A percentile compares a stretch with the other conserved stretches of the same genome.
These are phyloP conservation scores for Knipowitschia caucasica DNA, from an alignment of 2,797 vertebrate genomes.

Conservation along the genomic window DNA sequence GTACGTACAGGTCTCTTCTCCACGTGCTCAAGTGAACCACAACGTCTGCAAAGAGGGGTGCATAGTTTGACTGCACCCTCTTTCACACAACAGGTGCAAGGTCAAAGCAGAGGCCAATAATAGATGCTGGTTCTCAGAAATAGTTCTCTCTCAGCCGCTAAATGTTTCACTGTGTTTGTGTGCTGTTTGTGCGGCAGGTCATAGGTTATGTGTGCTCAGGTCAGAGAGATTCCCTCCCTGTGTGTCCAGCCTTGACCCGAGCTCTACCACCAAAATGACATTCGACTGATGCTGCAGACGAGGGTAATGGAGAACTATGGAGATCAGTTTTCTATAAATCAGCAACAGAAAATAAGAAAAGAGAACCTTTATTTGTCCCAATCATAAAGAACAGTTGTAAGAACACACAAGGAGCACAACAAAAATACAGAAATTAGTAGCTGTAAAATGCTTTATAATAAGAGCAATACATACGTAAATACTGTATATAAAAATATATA, in stretches of 20 bases:
- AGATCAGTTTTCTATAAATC: background rate
- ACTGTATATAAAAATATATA: no score
- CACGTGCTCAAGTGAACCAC: background rate
- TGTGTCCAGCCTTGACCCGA: slow-evolving; percentile 45
- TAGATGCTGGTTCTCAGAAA: slow-evolving; percentile 66
- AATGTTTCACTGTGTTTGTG: slow-evolving; percentile 56
- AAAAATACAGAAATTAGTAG: no score
- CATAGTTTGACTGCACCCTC: slow-evolving; percentile 22
- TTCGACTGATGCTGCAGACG: slow-evolving; percentile 16
- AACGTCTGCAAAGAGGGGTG: slow-evolving; percentile 16
- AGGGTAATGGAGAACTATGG: no score
- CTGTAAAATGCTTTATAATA: no score
- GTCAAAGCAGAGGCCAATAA: slow-evolving; percentile 62
- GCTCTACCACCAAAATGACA: slow-evolving; percentile 37
- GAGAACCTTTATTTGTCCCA: no score
- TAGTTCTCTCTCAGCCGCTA: slow-evolving; percentile 54
- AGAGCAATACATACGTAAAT: no score
- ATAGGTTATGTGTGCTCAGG: slow-evolving; percentile 55
- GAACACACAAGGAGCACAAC: no score
- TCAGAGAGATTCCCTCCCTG: slow-evolving; percentile 49
- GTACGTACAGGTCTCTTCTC: no score
- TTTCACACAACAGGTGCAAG: slow-evolving; percentile 69
- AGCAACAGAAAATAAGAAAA: background rate
- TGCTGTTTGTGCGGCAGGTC: slow-evolving; percentile 47
- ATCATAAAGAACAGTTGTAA: no score